These are phyloP conservation scores for Zophobas morio DNA, from an alignment of 1,140 invertebrate genomes.

Conservation along the genomic window DNA sequence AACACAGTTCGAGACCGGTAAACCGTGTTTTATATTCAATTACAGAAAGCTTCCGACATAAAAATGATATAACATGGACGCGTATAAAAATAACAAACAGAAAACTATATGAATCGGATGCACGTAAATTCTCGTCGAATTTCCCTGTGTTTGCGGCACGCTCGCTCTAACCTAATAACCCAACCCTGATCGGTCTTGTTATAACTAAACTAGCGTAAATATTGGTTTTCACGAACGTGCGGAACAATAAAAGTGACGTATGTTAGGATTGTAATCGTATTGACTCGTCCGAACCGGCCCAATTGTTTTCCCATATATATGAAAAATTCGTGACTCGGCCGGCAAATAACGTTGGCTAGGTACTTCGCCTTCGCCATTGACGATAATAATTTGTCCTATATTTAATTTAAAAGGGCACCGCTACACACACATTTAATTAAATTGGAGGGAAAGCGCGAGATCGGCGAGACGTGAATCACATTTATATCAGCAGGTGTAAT, in stretches of 20 bases:
- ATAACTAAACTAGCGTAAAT: constrained; percentile 52
- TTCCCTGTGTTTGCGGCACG: constrained; percentile 49
- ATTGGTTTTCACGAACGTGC: constrained; percentile 52
- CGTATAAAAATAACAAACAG: constrained; percentile 41
- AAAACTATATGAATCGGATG: constrained; percentile 49
- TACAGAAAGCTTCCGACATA: constrained; percentile 41
- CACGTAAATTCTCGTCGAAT: constrained; percentile 45
- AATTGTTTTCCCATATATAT: constrained; percentile 24
- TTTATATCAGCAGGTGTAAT: constrained; percentile 34
- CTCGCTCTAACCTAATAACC: constrained; percentile 50
- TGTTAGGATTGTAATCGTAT: constrained; percentile 50
- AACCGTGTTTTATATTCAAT: constrained; percentile 39
- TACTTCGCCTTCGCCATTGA: neutral
- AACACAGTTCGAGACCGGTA: constrained; percentile 21
- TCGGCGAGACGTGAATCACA: constrained; percentile 34
- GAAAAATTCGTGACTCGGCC: constrained; percentile 8
- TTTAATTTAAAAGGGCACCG: constrained; percentile 35
- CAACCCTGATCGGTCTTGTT: constrained; percentile 47
- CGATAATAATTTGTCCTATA: constrained; percentile 25
- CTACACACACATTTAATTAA: constrained; percentile 35
- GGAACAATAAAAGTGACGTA: constrained; percentile 50
- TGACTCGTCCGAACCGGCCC: constrained; percentile 28
- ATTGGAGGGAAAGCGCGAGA: constrained; percentile 32
- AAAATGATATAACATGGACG: constrained; percentile 37
- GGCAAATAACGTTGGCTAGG: neutral